A percentile compares a stretch with the other conserved stretches of the same genome.
phyloP scores from a whole-genome alignment of 2,888 invertebrate species.

The Pristionchus exspectatus region DNA sequence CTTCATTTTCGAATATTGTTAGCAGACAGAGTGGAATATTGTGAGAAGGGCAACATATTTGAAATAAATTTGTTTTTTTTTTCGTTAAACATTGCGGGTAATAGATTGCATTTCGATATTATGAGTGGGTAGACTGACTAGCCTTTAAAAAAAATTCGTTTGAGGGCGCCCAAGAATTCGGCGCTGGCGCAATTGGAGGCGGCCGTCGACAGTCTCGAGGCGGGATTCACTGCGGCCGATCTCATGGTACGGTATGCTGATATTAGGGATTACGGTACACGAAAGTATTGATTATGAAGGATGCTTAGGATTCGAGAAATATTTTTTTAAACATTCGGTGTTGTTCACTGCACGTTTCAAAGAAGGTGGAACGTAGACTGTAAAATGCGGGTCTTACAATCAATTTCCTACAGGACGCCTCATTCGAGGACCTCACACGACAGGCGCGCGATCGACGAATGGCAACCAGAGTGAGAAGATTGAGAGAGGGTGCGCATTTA shows the following conservation, averaged over 20 bases:
- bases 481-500: not conserved
- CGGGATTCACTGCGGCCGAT: not conserved
- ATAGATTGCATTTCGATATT: too few species aligned
- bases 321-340: too few species aligned
- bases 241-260: not conserved
- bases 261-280: not conserved
- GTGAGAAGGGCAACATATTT: too few species aligned
- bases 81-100: too few species aligned
- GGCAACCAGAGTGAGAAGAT: conserved; percentile 30
- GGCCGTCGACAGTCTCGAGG: conserved; percentile 22
- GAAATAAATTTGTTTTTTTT: too few species aligned
- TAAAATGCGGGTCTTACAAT: not conserved
- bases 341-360: too few species aligned
- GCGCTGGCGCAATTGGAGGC: conserved; percentile 1
- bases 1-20: too few species aligned
- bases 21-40: too few species aligned
- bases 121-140: too few species aligned
- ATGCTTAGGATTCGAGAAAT: too few species aligned
- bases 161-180: not conserved
- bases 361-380: not conserved
- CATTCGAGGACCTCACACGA: conserved; percentile 40
- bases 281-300: too few species aligned
- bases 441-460: conserved; percentile 39
- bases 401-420: not conserved
- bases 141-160: not conserved